A percentile compares a stretch with the other conserved stretches of the same genome.
phyloP scores from a whole-genome alignment of 2,113 vertebrate species.

The Psophia crepitans region DNA sequence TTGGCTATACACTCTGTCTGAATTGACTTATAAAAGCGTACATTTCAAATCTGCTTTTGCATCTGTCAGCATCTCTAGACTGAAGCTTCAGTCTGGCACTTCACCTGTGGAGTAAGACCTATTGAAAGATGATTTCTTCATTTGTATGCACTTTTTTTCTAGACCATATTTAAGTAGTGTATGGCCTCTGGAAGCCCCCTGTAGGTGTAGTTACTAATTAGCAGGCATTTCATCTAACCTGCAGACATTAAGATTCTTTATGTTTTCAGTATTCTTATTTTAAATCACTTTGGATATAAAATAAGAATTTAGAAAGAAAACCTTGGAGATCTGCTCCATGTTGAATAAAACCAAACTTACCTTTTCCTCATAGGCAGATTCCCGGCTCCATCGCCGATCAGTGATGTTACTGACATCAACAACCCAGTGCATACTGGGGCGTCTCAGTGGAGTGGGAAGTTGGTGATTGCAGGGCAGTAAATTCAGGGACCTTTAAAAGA shows the following conservation, averaged over 20 bases:
- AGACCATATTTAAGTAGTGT: neutral
- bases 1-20: neutral
- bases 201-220: conserved; percentile 67
- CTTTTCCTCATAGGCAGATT: conserved; percentile 85
- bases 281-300: conserved; percentile 75
- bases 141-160: neutral
- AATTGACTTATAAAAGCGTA: neutral
- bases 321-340: conserved; percentile 80
- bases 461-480: conserved; percentile 84
- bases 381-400: conserved; percentile 78
- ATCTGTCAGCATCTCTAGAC: neutral
- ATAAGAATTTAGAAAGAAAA: conserved; percentile 78
- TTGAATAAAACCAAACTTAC: conserved; percentile 82
- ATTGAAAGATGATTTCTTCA: neutral
- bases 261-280: conserved; percentile 80
- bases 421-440: conserved; percentile 80
- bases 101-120: neutral
- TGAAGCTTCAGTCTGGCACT: neutral
- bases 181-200: conserved; percentile 70
- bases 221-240: conserved; percentile 81
- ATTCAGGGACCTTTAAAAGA: conserved; percentile 81
- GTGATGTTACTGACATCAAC: conserved; percentile 80
- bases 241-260: conserved; percentile 70
- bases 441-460: conserved; percentile 81
- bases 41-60: neutral